Base-by-base conservation (phyloP, 1,140 invertebrate species). In the Subanguina moxae region DNA sequence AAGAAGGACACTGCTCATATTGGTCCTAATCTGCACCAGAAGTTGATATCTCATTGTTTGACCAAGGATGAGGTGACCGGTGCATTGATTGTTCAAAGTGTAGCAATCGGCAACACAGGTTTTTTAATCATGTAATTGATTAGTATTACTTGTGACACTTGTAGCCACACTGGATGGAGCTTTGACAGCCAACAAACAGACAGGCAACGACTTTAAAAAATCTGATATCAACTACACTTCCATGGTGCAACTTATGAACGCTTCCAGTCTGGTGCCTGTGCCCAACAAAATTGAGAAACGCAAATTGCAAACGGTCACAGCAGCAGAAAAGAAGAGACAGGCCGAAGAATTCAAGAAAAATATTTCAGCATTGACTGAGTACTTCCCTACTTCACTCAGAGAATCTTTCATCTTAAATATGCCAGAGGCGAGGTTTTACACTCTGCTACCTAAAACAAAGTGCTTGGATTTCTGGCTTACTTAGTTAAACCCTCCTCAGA, bases 371-470 rank as follows among this genome's bases (percentile, higher is more conserved):
- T 61, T 61, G 28, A 68, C 57, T 5, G 25, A 62, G 17, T 67
- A 73, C 30, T 65, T 42, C 25, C 73, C 73, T 21, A 30, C 70
- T 38, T 38, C 70, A 15, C 45, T 73, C 15, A 19, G 46, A 28
- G 62, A 74, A 19, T 48, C 73, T n/a, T 72, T 74, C 19, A 67
- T 74, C 21, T 76, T 65, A 74, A 77, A 76, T 43, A 69, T 76
- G 45, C 11, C 62, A 0, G 62, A 75, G 73, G 71, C 76, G 19
- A 1, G 43, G 25, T 19, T 28, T 64, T n/a, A n/a, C n/a, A n/a
- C n/a, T n/a, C n/a, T n/a, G n/a, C n/a, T n/a, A n/a, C n/a, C n/a
- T n/a, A n/a, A n/a, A n/a, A n/a, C n/a, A n/a, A n/a, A n/a, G n/a
- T n/a, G n/a, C n/a, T n/a, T n/a, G n/a, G n/a, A n/a, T n/a, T n/a